phyloP scores from a whole-genome alignment of 2,888 invertebrate genomes.

The Zygaena filipendulae region DNA sequence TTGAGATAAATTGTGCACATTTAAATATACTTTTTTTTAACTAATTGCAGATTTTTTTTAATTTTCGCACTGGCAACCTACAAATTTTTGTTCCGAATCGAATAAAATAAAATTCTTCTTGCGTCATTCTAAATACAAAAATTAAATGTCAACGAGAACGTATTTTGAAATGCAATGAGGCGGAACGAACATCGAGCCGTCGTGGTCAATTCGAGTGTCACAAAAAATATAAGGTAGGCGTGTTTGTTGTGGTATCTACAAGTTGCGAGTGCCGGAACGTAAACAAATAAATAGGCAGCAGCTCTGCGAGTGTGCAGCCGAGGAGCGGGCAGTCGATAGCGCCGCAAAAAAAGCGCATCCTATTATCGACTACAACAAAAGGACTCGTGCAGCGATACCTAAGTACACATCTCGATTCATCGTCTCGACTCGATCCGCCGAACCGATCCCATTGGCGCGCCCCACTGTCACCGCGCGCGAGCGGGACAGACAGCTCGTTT shows the following conservation, averaged over 20 bases:
- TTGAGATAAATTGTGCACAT: too few relatives aligned
- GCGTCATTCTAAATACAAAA: too few relatives aligned
- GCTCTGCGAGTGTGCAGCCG: conserved; percentile 5
- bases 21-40: conserved; percentile 14
- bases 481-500: conserved; percentile 35
- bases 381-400: conserved; percentile 67
- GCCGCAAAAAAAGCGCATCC: conserved; percentile 64
- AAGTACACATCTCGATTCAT: conserved; percentile 70
- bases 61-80: not conserved
- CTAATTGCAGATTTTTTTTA: too few relatives aligned
- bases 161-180: too few relatives aligned
- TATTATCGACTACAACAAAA: conserved; percentile 69
- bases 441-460: conserved; percentile 67
- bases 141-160: too few relatives aligned
- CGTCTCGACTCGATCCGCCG: conserved; percentile 65
- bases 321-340: conserved; percentile 30
- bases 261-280: too few relatives aligned
- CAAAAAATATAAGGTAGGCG: conserved; percentile 20
- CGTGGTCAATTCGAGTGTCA: too few relatives aligned
- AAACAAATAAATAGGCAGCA: too few relatives aligned
- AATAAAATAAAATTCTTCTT: conserved; percentile 8
- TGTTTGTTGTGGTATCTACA: conserved; percentile 22
- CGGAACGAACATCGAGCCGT: too few relatives aligned
- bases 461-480: conserved; percentile 61
- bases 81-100: conserved; percentile 1